phyloP scores from a whole-genome alignment of 2,797 vertebrate species.

The Catamblyrhynchus diadema region DNA sequence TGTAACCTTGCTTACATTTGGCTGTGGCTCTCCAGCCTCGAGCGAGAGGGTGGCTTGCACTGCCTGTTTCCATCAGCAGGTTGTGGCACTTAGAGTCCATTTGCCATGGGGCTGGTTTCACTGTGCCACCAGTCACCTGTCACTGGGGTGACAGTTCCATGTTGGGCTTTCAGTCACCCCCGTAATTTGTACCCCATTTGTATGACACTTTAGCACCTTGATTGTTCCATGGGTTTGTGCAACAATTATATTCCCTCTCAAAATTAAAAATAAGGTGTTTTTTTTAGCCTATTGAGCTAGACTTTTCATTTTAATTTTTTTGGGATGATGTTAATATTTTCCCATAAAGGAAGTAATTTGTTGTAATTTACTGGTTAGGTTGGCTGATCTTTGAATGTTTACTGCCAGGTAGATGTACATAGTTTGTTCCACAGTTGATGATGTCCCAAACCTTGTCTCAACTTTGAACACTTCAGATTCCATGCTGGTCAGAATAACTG shows the following conservation, averaged over 20 bases:
- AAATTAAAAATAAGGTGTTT: not conserved
- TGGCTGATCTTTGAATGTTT: not conserved
- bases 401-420: not conserved
- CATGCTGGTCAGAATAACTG: not conserved
- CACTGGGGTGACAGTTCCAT: not conserved
- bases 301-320: not conserved
- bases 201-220: not conserved
- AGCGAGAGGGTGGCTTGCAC: not conserved
- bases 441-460: not conserved
- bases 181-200: not conserved
- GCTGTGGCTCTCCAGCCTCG: not conserved
- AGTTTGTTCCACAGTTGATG: not conserved
- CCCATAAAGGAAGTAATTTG: not conserved
- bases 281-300: not conserved
- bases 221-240: not conserved
- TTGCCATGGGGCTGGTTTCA: not conserved
- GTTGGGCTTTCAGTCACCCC: not conserved
- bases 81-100: not conserved
- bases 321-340: not conserved
- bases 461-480: not conserved
- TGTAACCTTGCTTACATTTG: not conserved
- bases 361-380: not conserved
- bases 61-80: not conserved
- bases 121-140: not conserved
- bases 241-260: not conserved